Conservation (phyloP, 2,797 vertebrate genomes). For the Cossypha niveicapilla region DNA sequence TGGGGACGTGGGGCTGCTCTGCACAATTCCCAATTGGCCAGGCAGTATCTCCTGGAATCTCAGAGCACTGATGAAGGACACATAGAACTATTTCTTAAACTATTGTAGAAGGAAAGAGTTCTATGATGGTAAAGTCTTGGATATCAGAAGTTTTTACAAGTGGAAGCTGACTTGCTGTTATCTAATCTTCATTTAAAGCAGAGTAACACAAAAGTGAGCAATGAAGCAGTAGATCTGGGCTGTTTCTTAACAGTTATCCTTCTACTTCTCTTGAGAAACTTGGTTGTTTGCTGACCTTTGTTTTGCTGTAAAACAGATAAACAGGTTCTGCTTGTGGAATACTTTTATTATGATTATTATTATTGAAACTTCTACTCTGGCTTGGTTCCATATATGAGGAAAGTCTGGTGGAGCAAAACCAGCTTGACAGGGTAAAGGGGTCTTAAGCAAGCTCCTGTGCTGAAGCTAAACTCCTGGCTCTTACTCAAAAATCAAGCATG, state of each 20-base stretch:
- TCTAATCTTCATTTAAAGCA: neutral
- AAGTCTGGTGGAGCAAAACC: slow-evolving; percentile 25
- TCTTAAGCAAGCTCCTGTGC: slow-evolving; percentile 32
- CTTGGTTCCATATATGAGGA: slow-evolving; percentile 28
- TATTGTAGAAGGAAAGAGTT: neutral
- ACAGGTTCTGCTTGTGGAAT: slow-evolving; percentile 14
- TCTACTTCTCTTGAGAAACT: neutral
- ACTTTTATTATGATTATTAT: neutral
- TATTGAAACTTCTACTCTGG: slow-evolving; percentile 3
- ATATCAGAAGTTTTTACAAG: neutral
- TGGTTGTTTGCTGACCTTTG: neutral
- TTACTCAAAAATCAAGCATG: neutral
- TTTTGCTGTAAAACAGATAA: slow-evolving; percentile 27
- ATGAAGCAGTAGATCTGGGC: neutral
- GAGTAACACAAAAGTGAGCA: neutral
- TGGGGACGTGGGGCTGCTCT: neutral
- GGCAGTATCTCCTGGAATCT: neutral
- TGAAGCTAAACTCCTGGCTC: slow-evolving; percentile 7
- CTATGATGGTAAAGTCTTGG: neutral
- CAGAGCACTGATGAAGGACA: neutral
- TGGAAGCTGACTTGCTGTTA: neutral
- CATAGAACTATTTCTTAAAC: neutral
- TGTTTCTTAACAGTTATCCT: neutral
- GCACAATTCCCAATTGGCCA: neutral
- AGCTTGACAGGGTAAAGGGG: neutral